These are phyloP conservation scores for Macrobrachium nipponense DNA, from an alignment of 1,140 invertebrate species.

Conservation along the genomic window DNA sequence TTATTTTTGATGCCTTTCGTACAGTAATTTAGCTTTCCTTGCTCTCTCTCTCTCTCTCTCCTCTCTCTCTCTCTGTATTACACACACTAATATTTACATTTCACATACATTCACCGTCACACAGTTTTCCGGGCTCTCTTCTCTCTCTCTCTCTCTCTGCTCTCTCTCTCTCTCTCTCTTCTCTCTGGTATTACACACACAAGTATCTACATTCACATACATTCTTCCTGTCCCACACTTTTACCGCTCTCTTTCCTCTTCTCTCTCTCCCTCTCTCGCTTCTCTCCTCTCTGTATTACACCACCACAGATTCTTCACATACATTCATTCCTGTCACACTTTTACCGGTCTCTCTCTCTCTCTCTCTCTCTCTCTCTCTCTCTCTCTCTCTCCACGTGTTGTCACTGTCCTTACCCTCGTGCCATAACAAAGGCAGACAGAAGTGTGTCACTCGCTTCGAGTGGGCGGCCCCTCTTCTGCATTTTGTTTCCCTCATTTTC, in stretches of 20 bases:
- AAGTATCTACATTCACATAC: neutral
- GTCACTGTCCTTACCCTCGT: too few species aligned
- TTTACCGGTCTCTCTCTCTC: conserved; percentile 28
- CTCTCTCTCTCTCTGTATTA: neutral
- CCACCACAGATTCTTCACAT: too few species aligned
- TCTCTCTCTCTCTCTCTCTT: neutral
- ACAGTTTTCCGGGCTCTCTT: too few species aligned
- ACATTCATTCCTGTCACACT: too few species aligned
- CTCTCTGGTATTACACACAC: neutral
- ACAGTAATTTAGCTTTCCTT: neutral
- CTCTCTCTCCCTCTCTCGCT: conserved; percentile 36
- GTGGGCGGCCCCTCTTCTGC: too few species aligned
- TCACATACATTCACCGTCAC: too few species aligned
- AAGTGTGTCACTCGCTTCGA: too few species aligned
- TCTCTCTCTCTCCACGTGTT: neutral
- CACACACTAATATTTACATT: too few species aligned
- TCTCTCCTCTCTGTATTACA: too few species aligned
- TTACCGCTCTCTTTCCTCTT: too few species aligned
- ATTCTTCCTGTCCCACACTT: conserved; percentile 17
- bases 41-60: neutral
- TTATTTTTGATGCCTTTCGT: neutral
- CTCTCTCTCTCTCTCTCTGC: neutral
- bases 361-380: conserved; percentile 43
- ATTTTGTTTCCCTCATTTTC: too few species aligned
- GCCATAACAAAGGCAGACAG: too few species aligned